These are phyloP conservation scores for Lepisosteus osseus DNA, from an alignment of 2,113 vertebrate species.

Conservation along the genomic window DNA sequence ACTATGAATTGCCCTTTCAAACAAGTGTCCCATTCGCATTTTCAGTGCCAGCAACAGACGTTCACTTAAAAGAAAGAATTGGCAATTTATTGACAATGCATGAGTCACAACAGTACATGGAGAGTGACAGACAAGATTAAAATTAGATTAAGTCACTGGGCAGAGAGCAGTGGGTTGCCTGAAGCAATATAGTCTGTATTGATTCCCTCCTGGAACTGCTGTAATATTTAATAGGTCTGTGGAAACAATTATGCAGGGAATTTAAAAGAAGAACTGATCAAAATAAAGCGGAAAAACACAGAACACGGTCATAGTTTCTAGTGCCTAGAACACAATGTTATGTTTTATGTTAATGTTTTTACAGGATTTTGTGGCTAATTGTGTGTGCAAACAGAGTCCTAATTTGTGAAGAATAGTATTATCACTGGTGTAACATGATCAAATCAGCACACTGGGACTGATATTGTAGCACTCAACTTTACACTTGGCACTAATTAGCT, in stretches of 20 bases:
- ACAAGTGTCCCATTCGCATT: too few species aligned
- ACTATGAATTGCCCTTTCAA: too few species aligned
- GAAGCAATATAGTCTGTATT: constrained; percentile 44
- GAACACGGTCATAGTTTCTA: background rate
- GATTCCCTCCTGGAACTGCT: constrained; percentile 13
- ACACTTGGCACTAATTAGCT: too few species aligned
- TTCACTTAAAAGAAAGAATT: background rate
- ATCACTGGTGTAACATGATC: too few species aligned
- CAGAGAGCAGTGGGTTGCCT: constrained; percentile 23
- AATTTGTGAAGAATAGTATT: too few species aligned
- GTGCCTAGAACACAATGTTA: background rate
- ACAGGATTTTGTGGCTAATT: constrained; percentile 16
- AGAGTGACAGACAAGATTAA: constrained; percentile 8
- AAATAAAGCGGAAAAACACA: constrained; percentile 50
- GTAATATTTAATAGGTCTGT: constrained; percentile 55
- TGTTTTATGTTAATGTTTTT: constrained; percentile 4
- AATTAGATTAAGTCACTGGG: constrained; percentile 10
- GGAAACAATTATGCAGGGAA: constrained; percentile 54
- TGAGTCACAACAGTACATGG: background rate
- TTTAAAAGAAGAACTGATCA: constrained; percentile 60
- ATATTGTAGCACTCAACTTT: too few species aligned
- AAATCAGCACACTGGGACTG: too few species aligned
- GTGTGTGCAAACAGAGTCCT: background rate
- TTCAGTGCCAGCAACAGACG: background rate
- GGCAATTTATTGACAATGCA: background rate